Conservation (phyloP, 2,113 vertebrate species). For the Mirza zaza region DNA sequence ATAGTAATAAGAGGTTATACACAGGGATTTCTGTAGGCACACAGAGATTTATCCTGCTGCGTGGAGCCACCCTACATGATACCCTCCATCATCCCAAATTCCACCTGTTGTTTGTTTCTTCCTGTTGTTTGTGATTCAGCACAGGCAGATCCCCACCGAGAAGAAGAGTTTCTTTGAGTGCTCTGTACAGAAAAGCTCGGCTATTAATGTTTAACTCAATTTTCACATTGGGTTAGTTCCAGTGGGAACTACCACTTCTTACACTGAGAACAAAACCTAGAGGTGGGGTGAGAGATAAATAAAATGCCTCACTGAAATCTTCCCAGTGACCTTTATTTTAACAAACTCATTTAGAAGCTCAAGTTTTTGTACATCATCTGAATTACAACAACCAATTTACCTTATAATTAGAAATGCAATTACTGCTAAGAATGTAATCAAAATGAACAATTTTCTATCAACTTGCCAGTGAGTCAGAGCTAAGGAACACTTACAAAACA, state of each 20-base stretch:
- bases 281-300: not conserved
- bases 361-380: not conserved
- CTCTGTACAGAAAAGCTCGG: not conserved
- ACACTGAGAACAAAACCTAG: not conserved
- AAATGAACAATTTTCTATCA: not conserved
- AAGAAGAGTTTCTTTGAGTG: not conserved
- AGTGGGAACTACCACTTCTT: not conserved
- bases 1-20: no score
- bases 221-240: not conserved
- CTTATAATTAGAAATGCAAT: not conserved
- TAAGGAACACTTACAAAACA: not conserved
- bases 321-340: not conserved
- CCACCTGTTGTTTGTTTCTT: not conserved
- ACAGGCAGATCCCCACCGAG: not conserved
- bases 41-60: not conserved
- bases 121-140: not conserved
- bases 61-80: not conserved
- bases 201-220: not conserved
- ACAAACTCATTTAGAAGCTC: not conserved
- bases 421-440: slow-evolving; percentile 30
- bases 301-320: not conserved
- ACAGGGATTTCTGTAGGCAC: not conserved
- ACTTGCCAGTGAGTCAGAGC: not conserved
- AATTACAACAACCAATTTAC: not conserved
- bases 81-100: rapidly evolving